Conservation (phyloP, 1,140 invertebrate species). For the Papilio helenus region DNA sequence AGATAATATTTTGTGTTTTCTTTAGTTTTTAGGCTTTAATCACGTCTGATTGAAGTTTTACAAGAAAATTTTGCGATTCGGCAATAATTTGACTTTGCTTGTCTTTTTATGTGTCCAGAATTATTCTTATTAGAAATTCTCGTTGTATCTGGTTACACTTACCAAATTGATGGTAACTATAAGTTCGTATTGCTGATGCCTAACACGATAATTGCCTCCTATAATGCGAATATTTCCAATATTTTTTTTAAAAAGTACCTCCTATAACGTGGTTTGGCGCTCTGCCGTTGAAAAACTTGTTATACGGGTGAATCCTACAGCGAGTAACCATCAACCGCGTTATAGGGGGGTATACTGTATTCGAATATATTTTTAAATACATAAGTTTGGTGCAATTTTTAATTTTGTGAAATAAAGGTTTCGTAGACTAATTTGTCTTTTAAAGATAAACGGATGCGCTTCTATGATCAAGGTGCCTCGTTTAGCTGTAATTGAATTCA, state of each 20-base stretch:
- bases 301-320: too few relatives aligned
- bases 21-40: not conserved
- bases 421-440: not conserved
- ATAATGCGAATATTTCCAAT: too few relatives aligned
- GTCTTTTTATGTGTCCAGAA: not conserved
- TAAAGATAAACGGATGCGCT: not conserved
- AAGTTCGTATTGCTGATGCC: constrained; percentile 91
- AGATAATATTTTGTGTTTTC: not conserved
- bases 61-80: not conserved
- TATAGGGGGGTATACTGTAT: too few relatives aligned
- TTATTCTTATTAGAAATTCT: not conserved
- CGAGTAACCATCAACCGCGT: too few relatives aligned
- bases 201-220: too few relatives aligned
- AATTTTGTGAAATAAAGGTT: not conserved
- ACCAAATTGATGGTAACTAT: constrained; percentile 93
- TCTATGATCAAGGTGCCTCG: not conserved
- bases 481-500: too few relatives aligned
- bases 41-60: not conserved
- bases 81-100: not conserved
- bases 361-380: not conserved
- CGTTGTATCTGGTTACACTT: constrained; percentile 65
- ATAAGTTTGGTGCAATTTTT: not conserved
- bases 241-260: too few relatives aligned
- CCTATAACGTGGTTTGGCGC: too few relatives aligned
- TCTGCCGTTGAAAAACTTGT: too few relatives aligned